phyloP scores from a whole-genome alignment of 2,113 vertebrate species.

The Colossoma macropomum region DNA sequence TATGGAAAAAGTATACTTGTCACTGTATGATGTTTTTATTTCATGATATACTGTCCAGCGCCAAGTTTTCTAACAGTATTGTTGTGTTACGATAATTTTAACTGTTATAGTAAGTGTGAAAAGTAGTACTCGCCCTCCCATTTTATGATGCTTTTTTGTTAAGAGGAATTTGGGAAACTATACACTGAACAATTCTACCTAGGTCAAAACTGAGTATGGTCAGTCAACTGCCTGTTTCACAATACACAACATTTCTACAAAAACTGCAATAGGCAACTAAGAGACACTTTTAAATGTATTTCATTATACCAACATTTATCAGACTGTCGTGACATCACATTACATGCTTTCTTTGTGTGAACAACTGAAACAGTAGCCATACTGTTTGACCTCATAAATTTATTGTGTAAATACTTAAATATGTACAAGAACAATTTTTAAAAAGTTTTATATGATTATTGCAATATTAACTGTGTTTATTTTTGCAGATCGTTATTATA shows the following conservation, averaged over 20 bases:
- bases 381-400: conserved; percentile 33
- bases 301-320: not conserved
- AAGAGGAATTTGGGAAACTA: not conserved
- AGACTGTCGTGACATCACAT: not conserved
- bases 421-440: conserved; percentile 30
- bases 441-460: conserved; percentile 34
- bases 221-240: conserved; percentile 12
- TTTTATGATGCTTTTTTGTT: not conserved
- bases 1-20: not conserved
- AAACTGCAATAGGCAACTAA: conserved; percentile 5
- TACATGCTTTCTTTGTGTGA: conserved; percentile 7
- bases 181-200: not conserved
- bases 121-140: not conserved
- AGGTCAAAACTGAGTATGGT: not conserved
- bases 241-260: conserved; percentile 5
- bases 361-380: conserved; percentile 9
- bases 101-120: not conserved
- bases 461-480: conserved; percentile 50
- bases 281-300: not conserved
- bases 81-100: not conserved
- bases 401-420: conserved; percentile 35
- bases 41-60: not conserved
- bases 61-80: not conserved
- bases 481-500: conserved; percentile 55
- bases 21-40: not conserved